Evolutionary conservation across 37 sponge, comb jelly and placozoan genomes (phyloP).

Genomic region (Hexactinellida sp.): DNA sequence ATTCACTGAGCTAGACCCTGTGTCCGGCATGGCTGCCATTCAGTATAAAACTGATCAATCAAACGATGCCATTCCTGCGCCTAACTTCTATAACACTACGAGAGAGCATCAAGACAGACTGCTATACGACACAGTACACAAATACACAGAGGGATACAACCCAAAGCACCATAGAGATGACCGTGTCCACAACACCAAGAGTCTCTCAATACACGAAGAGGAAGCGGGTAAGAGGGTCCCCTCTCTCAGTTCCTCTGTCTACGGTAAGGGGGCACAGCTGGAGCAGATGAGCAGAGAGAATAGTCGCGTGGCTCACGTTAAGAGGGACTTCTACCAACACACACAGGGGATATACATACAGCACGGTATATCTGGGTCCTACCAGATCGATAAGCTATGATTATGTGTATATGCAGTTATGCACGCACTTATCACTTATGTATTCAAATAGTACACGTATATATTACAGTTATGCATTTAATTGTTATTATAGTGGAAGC

Average conservation of each 20-base stretch:
- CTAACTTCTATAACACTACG: constrained; percentile 39
- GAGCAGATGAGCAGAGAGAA: constrained; percentile 43
- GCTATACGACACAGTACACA: constrained; percentile 48
- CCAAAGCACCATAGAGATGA: constrained; percentile 79
- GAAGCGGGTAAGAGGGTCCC: constrained; percentile 56
- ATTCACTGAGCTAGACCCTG: not conserved
- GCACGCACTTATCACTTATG: not conserved
- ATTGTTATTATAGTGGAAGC: too few species aligned
- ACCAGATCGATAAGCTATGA: not conserved
- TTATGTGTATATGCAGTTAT: not conserved
- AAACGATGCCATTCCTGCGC: not conserved
- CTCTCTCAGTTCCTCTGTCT: constrained; percentile 61
- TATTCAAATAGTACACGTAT: not conserved
- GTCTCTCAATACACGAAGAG: constrained; percentile 52
- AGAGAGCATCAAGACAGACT: constrained; percentile 5
- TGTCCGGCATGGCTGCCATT: not conserved
- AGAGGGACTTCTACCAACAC: constrained; percentile 72
- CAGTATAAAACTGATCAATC: not conserved
- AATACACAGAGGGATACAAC: constrained; percentile 70
- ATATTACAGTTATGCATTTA: too few species aligned
- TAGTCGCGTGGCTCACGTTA: constrained; percentile 61
- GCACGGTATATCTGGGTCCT: not conserved
- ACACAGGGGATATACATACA: constrained; percentile 13
- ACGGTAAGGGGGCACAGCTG: constrained; percentile 56
- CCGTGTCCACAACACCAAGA: constrained; percentile 50